Base-by-base conservation (phyloP, 2,888 invertebrate species). In the Physocephala rufipes region DNA sequence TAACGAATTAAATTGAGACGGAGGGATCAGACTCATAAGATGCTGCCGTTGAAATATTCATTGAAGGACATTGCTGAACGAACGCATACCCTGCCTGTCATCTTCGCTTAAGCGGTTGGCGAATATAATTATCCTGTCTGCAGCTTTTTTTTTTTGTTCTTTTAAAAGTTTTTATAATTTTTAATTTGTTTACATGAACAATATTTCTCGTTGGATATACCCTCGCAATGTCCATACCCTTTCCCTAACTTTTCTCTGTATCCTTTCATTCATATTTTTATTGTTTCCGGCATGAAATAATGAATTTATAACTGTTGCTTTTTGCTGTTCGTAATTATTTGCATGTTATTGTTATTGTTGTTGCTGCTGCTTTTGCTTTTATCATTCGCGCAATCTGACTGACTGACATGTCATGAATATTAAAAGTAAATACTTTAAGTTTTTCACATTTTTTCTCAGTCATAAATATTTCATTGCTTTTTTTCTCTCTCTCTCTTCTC, bases 401-500 rank as follows among this genome's bases (percentile, higher is more conserved):
- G 49, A 49, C 19, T 58, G 58, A 58, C 24, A 26, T 24, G 24
- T 15, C 24, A 28, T 58, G 5, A 28, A 28, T 28, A 28, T 28
- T 26, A 21, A 49, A 49, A 53, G 55, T 67, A 59, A 28, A 59
- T 53, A 65, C 67, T 65, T n/a, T 65, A 28, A 5, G n/a, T 55
- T 43, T 16, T 43, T 55, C 45, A 49, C 28, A 43, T 49, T 53
- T 51, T 71, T 65, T 24, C 53, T 30, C 24, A 36, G 36, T 43
- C 49, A 47, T 51, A 30, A 67, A 30, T 63, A 67, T 64, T 67
- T 55, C 49, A 62, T 15, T 67, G 26, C 43, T 63, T 47, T 16
- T 64, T 67, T 15, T 43, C 63, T n/a, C 49, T 16, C 59, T 67
- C 16, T 43, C 63, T n/a, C 24, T 24, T 45, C 45, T 69, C 30